A percentile compares a stretch with the other conserved stretches of the same genome.
Evolutionary conservation across 2,888 invertebrate genomes (phyloP).

Genomic region (Campaea margaritaria): DNA sequence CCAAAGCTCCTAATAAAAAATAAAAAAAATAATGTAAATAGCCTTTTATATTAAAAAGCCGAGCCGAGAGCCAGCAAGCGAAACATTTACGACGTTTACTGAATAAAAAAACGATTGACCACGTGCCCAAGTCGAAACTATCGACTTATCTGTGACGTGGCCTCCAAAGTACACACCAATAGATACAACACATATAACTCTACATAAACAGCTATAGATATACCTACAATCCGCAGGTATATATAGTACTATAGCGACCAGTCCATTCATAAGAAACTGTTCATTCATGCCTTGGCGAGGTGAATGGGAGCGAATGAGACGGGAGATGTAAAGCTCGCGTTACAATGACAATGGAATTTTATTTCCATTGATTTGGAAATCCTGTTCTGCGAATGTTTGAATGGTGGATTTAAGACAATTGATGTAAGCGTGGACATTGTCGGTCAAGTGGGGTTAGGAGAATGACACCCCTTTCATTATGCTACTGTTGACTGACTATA

Average conservation of each 20-base stretch:
- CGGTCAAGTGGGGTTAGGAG: slow-evolving; percentile 60
- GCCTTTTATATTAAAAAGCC: slow-evolving; percentile 22
- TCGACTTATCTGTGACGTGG: slow-evolving; percentile 40
- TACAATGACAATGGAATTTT: slow-evolving; percentile 76
- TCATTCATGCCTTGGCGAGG: slow-evolving; percentile 79
- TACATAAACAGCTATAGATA: slow-evolving; percentile 66
- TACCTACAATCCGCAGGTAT: slow-evolving; percentile 66
- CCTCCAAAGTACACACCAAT: slow-evolving; percentile 55
- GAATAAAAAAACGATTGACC: slow-evolving; percentile 64
- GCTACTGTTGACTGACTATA: slow-evolving; percentile 44
- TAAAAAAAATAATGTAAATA: too few relatives aligned
- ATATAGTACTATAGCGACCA: slow-evolving; percentile 79
- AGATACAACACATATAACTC: slow-evolving; percentile 62
- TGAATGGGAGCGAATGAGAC: slow-evolving; percentile 83
- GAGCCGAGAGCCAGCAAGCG: slow-evolving; percentile 16
- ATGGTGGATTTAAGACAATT: slow-evolving; percentile 74
- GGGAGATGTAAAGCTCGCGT: slow-evolving; percentile 71
- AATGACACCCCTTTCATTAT: slow-evolving; percentile 48
- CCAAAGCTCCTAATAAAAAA: slow-evolving; percentile 4
- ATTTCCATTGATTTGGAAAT: slow-evolving; percentile 70
- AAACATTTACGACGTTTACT: slow-evolving; percentile 55
- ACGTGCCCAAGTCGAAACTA: slow-evolving; percentile 62
- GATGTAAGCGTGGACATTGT: slow-evolving; percentile 47
- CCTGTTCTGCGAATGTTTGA: slow-evolving; percentile 73
- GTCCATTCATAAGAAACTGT: slow-evolving; percentile 85